Evolutionary conservation across 1,140 invertebrate genomes (phyloP), one percentile per base, ranked within the genome.

Genomic region (Euglossa dilemma): DNA sequence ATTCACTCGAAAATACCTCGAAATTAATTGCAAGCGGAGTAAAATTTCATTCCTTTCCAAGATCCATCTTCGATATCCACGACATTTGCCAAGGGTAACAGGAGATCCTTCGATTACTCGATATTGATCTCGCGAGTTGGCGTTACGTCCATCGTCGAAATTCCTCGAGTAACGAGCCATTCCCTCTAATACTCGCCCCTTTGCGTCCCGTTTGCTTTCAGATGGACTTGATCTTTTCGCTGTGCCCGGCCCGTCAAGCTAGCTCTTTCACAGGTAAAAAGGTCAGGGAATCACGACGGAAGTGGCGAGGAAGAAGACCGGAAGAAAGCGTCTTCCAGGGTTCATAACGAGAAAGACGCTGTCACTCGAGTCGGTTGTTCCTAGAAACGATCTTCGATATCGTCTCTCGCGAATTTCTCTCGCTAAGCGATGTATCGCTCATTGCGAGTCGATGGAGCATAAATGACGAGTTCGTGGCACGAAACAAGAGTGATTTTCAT

Each of bases 181-280:
- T 20, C 63, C 50, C 16, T 63, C 54, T 50, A 50, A 54, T 78
- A 47, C 54, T 83, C 47, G 56, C 4, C 75, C 36, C 28, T 28
- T 78, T 78, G 18, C 66, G 16, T 11, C 47, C 50, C 71, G 61
- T 88, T 45, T 87, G 83, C 47, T 90, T 90, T 79, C 84, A 90
- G 89, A 82, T 90, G 89, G 89, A 84, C 88, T 57, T 90, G 88
- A 90, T 88, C 88, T 56, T 88, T 87, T 64, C 74, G 80, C 54
- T 52, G 75, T 70, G 66, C 84, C 64, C 80, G 79, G 73, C 66
- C 52, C 63, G 59, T 76, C 83, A 59, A 84, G 88, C 77, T 75
- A 90, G 28, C 59, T 66, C 16, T 76, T 52, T 54, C 79, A 25
- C 50, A 85, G 73, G 76, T 85, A 85, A 67, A 67, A 23, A 56